Evolutionary conservation across 2,888 invertebrate genomes (phyloP).

Genomic region (Cryptus viduatorius): DNA sequence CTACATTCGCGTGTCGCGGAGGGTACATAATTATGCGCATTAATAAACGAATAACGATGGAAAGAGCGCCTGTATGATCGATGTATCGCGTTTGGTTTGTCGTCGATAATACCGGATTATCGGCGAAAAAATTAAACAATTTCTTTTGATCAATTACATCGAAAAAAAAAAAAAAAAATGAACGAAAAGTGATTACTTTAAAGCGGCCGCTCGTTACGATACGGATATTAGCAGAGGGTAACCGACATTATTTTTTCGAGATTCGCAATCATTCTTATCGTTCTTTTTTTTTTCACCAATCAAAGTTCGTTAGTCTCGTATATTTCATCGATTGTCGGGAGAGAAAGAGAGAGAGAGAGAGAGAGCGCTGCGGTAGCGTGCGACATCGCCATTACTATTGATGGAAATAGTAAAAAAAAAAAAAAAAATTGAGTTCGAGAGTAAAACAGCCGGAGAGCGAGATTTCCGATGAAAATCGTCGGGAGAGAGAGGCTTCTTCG

Average conservation of each 20-base stretch:
- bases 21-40: not conserved
- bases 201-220: no score
- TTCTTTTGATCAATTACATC: no score
- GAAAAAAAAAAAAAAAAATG: no score
- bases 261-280: no score
- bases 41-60: slow-evolving; percentile 33
- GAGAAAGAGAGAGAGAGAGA: not conserved
- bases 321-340: slow-evolving; percentile 4
- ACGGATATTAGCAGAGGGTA: no score
- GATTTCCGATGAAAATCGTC: slow-evolving; percentile 74
- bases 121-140: not conserved
- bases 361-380: not conserved
- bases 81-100: not conserved
- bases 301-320: slow-evolving; percentile 24
- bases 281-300: not conserved
- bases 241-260: no score
- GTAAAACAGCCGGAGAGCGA: slow-evolving; percentile 49
- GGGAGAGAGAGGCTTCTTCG: slow-evolving; percentile 51
- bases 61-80: slow-evolving; percentile 29
- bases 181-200: no score
- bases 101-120: slow-evolving; percentile 11
- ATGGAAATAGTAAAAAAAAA: slow-evolving; percentile 15
- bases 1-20: not conserved
- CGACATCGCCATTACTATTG: not conserved
- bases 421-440: slow-evolving; percentile 13